Conservation (phyloP, 2,888 invertebrate species). For the Polyploca ridens region DNA sequence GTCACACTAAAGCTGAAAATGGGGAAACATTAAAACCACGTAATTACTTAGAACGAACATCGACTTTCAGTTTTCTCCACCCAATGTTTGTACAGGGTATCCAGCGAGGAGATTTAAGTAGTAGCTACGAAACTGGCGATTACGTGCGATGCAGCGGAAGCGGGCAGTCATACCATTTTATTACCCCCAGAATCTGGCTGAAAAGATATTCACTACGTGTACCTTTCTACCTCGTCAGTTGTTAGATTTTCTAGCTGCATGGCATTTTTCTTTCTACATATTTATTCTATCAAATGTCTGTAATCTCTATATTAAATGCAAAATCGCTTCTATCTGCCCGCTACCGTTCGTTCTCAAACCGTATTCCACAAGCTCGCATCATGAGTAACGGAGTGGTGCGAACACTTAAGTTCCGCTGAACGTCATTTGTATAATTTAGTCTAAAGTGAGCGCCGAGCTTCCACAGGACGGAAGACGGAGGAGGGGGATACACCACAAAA, state of each 20-base stretch:
- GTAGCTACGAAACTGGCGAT: background rate
- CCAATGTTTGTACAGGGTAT: background rate
- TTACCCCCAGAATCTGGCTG: background rate
- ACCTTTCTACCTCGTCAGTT: too few relatives aligned
- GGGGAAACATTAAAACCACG: slow-evolving; percentile 3
- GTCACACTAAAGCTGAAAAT: background rate
- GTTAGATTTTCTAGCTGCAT: too few relatives aligned
- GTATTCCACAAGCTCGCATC: background rate
- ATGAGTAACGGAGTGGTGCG: slow-evolving; percentile 8
- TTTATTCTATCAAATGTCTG: too few relatives aligned
- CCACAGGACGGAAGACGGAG: background rate
- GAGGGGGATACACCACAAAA: slow-evolving; percentile 4
- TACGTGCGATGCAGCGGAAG: background rate
- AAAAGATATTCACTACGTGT: too few relatives aligned
- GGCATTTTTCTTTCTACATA: too few relatives aligned
- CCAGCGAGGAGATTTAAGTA: background rate
- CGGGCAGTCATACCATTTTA: too few relatives aligned
- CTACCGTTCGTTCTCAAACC: background rate
- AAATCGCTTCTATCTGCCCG: background rate
- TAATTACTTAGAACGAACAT: slow-evolving; percentile 9
- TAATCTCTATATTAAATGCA: too few relatives aligned
- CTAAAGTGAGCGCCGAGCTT: slow-evolving; percentile 13
- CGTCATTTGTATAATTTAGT: slow-evolving; percentile 20
- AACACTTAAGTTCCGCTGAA: slow-evolving; percentile 10
- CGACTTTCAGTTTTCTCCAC: slow-evolving; percentile 8